These are phyloP conservation scores for Chelonoidis abingdonii DNA, from an alignment of 2,113 vertebrate species.

Conservation along the genomic window DNA sequence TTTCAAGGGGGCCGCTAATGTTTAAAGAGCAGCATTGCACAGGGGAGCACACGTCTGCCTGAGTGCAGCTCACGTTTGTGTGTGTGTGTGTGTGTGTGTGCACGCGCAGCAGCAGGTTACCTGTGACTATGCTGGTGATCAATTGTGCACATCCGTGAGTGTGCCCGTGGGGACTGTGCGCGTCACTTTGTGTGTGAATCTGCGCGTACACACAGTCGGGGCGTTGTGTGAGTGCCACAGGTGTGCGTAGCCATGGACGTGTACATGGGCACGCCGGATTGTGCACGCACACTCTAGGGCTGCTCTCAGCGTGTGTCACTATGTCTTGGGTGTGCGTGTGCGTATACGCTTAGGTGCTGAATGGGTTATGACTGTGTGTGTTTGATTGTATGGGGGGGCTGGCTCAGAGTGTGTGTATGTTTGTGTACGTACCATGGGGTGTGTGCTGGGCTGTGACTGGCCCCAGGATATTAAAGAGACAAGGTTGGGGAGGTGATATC, in stretches of 20 bases:
- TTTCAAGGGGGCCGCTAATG: not conserved
- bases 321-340: not conserved
- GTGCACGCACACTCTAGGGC: not conserved
- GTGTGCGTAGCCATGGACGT: not conserved
- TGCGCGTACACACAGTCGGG: too few species aligned
- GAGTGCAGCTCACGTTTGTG: too few species aligned
- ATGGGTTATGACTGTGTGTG: not conserved
- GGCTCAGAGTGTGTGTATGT: too few species aligned
- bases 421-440: not conserved
- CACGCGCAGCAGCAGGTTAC: not conserved
- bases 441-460: too few species aligned
- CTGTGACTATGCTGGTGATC: not conserved
- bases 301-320: not conserved
- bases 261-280: not conserved
- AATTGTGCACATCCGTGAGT: not conserved
- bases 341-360: too few species aligned
- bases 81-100: not conserved
- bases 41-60: not conserved
- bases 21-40: not conserved
- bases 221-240: too few species aligned
- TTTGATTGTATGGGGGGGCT: too few species aligned
- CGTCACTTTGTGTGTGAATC: too few species aligned
- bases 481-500: too few species aligned
- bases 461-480: too few species aligned
- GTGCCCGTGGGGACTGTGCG: too few species aligned